A percentile compares a stretch with the other conserved stretches of the same genome.
These are phyloP conservation scores for Busseola fusca DNA, from an alignment of 2,888 invertebrate species.

Conservation along the genomic window DNA sequence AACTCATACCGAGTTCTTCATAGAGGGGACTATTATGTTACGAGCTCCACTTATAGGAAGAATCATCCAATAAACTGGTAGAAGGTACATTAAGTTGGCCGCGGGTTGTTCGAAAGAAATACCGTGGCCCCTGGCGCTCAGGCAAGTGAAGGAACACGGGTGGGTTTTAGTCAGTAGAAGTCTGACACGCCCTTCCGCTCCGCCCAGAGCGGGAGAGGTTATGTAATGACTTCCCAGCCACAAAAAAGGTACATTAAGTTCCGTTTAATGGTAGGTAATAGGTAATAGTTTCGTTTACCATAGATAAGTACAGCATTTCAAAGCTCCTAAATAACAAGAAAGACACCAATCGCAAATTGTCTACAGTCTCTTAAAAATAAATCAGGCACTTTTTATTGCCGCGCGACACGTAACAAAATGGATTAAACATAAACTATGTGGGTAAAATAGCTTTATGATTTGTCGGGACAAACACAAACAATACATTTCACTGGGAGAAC, in stretches of 20 bases:
- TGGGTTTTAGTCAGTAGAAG: too few species aligned
- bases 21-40: slow-evolving; percentile 21
- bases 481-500: background rate
- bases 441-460: slow-evolving; percentile 17
- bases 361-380: slow-evolving; percentile 48
- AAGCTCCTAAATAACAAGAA: slow-evolving; percentile 31
- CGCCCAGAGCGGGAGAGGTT: too few species aligned
- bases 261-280: background rate
- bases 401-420: slow-evolving; percentile 46
- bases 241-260: too few species aligned
- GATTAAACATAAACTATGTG: slow-evolving; percentile 24
- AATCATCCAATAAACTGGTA: slow-evolving; percentile 29
- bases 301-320: background rate
- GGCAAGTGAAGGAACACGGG: too few species aligned
- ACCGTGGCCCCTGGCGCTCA: too few species aligned
- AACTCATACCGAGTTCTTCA: background rate
- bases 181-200: too few species aligned
- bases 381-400: slow-evolving; percentile 50
- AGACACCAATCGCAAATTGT: slow-evolving; percentile 36
- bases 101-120: too few species aligned
- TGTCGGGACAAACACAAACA: background rate
- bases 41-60: slow-evolving; percentile 14
- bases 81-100: too few species aligned
- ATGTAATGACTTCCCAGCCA: too few species aligned
- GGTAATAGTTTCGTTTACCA: background rate